Base-by-base conservation (phyloP, 2,113 vertebrate genomes). In the Pseudorectes ferrugineus region DNA sequence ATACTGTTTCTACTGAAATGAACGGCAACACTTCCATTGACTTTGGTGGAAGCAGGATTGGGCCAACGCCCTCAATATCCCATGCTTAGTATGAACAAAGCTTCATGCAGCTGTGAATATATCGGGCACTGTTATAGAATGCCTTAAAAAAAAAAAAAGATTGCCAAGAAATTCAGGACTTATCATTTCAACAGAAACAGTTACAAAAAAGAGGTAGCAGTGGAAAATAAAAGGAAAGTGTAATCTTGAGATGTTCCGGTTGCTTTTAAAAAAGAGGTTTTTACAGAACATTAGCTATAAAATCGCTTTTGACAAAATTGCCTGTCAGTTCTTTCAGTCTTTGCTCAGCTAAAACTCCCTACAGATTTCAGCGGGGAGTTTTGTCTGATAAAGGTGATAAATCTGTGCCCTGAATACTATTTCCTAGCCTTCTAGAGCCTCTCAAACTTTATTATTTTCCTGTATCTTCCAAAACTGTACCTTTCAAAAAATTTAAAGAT, bases 291-390 rank as follows among this genome's bases (percentile, higher is more conserved):
- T 92, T 93, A 93, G 81, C 67, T 85, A 80, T 76, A 89, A 77
- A 88, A 95, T 63, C 1, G 0, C 83, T 95, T 96, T 90, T 95
- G 95, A 85, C 93, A 91, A 85, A 82, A 93, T 88, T 94, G 66
- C 82, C 15, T 74, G 89, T 93, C 80, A 81, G 67, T 61, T 85
- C 58, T 82, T 89, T 87, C 67, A 84, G 81, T 82, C 89, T 93
- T 88, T 8, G 1, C 63, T 71, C 46, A 83, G 82, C 63, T 79
- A 65, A 84, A 94, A 76, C 59, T 92, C 90, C 74, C 79, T 57
- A 71, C 40, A 88, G 92, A 81, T 81, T 95, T 90, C 79, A 94
- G 40, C 0, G 0, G 28, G 13, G 58, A 94, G 36, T 90, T 96
- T 79, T 67, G 57, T 45, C 85, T 88, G 74, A 92, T 84, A 84